Evolutionary conservation across 2,888 invertebrate species (phyloP), one percentile per base, ranked within the genome.

Genomic region (Philonicus albiceps): DNA sequence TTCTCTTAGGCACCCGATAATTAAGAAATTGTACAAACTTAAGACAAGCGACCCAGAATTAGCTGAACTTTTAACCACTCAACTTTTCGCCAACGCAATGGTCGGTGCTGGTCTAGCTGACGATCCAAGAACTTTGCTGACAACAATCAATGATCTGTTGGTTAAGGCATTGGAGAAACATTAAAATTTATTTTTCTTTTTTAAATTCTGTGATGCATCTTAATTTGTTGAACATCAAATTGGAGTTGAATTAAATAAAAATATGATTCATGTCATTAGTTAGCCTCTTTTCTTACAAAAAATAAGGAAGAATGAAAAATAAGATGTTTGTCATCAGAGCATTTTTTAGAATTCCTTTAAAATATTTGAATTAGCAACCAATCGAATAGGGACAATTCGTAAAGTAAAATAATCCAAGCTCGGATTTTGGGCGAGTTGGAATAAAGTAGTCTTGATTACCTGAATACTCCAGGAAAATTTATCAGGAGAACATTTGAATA

Each of bases 71-170:
- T 93, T 99, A 8, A 95, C 96, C 0, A 95, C 97, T 91, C 99
- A 98, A 95, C 91, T 99, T 55, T 99, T 98, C 91, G 95, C 96
- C 86, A 98, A 98, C 91, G 97, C 98, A 0, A 97, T 99, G 97
- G 97, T 98, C 11, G 96, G 96, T 4, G 99, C 99, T 55, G 99
- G 99, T 11, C 93, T 99, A 40, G 94, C 98, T 1, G 96, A 98
- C 91, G 98, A 99, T 93, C 97, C 99, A 0, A 94, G 98, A 88
- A 94, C 95, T 87, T 94, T 98, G 88, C 94, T 99, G 37, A 95
- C 95, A 2, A 95, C 97, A 86, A 95, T 99, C 93, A 99, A 98
- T 92, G 96, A 97, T 89, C 94, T 99, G 85, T 92, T 99, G 88
- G 94, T 95, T 2, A 94, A 96, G 91, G 96, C 96, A 74, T 93